Conservation (phyloP, 2,797 vertebrate species). For the Platyrinchus mystaceus region DNA sequence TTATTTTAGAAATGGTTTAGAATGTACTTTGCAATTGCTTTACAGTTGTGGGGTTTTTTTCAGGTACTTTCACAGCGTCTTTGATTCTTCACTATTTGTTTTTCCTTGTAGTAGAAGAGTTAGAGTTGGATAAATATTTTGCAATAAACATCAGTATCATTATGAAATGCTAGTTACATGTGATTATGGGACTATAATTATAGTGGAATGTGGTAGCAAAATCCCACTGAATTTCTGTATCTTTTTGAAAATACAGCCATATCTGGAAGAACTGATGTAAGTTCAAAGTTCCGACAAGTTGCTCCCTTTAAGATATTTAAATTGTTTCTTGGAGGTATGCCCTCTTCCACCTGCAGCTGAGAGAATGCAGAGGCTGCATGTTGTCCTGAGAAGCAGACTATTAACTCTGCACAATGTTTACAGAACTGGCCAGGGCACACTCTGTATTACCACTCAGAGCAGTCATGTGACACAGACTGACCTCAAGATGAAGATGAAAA, state of each 20-base stretch:
- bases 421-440: not conserved
- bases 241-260: not conserved
- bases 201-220: not conserved
- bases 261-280: not conserved
- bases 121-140: not conserved
- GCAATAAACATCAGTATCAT: not conserved
- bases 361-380: not conserved
- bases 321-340: not conserved
- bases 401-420: not conserved
- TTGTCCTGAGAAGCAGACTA: not conserved
- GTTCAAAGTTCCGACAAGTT: not conserved
- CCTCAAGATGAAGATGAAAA: not conserved
- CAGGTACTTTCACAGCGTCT: slow-evolving; percentile 41
- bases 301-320: not conserved
- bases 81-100: not conserved
- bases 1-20: slow-evolving; percentile 50
- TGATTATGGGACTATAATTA: not conserved
- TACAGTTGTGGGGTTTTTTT: not conserved
- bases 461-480: not conserved
- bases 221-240: not conserved
- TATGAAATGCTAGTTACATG: not conserved
- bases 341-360: not conserved
- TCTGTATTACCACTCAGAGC: not conserved
- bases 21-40: slow-evolving; percentile 51
- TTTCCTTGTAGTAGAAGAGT: not conserved